Evolutionary conservation across 2,888 invertebrate genomes (phyloP), one percentile per base, ranked within the genome.

Genomic region (Fabriciana adippe): DNA sequence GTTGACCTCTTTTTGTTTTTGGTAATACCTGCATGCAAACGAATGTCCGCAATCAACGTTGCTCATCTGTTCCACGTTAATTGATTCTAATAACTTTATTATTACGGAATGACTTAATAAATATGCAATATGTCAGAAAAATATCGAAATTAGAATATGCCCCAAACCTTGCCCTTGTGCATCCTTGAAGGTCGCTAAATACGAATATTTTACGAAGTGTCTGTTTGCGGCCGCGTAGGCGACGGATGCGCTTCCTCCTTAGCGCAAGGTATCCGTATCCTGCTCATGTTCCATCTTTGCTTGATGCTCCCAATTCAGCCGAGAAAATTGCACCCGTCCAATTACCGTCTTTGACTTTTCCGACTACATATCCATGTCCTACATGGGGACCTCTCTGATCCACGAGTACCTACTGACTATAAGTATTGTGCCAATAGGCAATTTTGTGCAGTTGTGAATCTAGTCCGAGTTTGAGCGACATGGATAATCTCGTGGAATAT

Each of bases 181-280:
- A 4, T 15, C 2, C 35, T 6, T 35, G 60, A 72, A 72, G 73
- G 72, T 56, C 70, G 60, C 21, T 60, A 64, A 73, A 70, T 65
- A 54, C 41, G 67, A 47, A 13, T 48, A 53, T 57, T 47, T 53
- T 54, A 48, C 60, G 6, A 14, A 54, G 67, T 54, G 55, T 61
- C 62, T 65, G 48, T 64, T 55, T 66, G 73, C 72, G 75, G 75
- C 73, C 26, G 15, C 75, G 79, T 77, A 83, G 78, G 76, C 78
- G 84, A 76, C 89, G 89, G 90, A 90, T 81, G 89, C 83, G 81
- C 90, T 86, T 92, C 91, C 91, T 91, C 82, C 80, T 90, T 88
- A 90, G 72, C 80, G 81, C 84, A 84, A 64, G 85, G 84, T 84
- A 82, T 85, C 85, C 85, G 85, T 85, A 86, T 88, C 88, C 86